Conservation (phyloP, 2,113 vertebrate species). For the Theristicus caerulescens region DNA sequence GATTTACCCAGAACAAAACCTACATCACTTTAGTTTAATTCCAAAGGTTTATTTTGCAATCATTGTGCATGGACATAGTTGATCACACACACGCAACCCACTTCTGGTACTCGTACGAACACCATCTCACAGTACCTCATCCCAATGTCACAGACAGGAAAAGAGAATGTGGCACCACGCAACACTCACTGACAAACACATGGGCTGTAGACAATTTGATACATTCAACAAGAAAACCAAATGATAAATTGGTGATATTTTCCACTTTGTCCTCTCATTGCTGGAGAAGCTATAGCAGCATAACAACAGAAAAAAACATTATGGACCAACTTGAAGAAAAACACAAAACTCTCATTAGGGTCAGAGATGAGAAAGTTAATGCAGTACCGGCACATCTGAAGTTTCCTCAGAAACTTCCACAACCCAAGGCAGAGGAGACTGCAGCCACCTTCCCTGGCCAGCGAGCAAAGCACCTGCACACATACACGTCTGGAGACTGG, state of each 20-base stretch:
- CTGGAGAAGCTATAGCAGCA: not conserved
- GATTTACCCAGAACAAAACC: not conserved
- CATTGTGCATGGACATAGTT: not conserved
- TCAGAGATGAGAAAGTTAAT: not conserved
- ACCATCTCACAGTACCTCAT: not conserved
- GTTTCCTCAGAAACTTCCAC: not conserved
- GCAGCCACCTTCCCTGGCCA: not conserved
- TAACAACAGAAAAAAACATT: not conserved
- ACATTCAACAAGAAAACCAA: not conserved
- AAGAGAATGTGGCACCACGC: not conserved
- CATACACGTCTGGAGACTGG: not conserved
- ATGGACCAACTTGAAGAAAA: not conserved
- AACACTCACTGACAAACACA: not conserved
- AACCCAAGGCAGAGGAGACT: not conserved
- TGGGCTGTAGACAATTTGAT: not conserved
- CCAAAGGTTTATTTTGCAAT: constrained; percentile 24
- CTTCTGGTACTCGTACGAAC: not conserved
- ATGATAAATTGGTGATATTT: not conserved
- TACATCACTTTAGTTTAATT: not conserved
- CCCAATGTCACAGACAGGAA: not conserved
- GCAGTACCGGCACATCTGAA: not conserved
- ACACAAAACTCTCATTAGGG: not conserved
- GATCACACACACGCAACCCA: not conserved
- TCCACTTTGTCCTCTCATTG: not conserved
- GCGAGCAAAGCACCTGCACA: not conserved